Base-by-base conservation (phyloP, 1,140 invertebrate genomes). In the Sarcophaga bullata region DNA sequence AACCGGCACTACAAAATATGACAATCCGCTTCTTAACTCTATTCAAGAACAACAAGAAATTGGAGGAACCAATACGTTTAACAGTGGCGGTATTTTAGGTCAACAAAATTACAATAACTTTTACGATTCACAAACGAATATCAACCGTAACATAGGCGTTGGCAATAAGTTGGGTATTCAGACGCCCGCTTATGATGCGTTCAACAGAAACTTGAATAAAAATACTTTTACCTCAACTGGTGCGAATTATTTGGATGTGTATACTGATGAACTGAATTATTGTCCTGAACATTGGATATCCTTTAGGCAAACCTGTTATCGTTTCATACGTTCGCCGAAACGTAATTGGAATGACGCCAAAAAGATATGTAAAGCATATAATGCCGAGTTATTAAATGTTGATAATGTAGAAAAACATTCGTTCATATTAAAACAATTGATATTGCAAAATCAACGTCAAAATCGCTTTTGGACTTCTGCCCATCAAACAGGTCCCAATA, bases 381-480 rank as follows among this genome's bases (percentile, higher is more conserved):
- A 95, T 85, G 93, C 95, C 17, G 95, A 98, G 87, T 89, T 98
- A 52, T 91, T 96, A 0, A 94, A 95, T 83, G 92, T 98, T 9
- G 95, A 95, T 87, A 94, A 92, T 78, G 90, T 95, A 6, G 97
- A 98, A 81, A 96, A 98, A 87, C 97, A 98, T 92, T 93, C 94
- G 0, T 98, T 97, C 88, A 91, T 98, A 13, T 91, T 96, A 2
- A 92, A 95, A 83, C 93, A 96, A 85, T 90, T 98, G 8, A 93
- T 95, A 85, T 91, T 93, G 86, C 92, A 95, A 84, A 96, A 98
- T 91, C 96, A 96, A 37, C 95, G 97, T 83, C 95, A 96, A 88
- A 92, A 95, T 76, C 92, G 93, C n/a, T 98, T 97, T 95, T 97
- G 96, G 84, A 94, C 95, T 46, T 95, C 95, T 25, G 94, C 94